Evolutionary conservation across 2,888 invertebrate genomes (phyloP), one percentile per base, ranked within the genome.

Genomic region (Drosophila robusta): DNA sequence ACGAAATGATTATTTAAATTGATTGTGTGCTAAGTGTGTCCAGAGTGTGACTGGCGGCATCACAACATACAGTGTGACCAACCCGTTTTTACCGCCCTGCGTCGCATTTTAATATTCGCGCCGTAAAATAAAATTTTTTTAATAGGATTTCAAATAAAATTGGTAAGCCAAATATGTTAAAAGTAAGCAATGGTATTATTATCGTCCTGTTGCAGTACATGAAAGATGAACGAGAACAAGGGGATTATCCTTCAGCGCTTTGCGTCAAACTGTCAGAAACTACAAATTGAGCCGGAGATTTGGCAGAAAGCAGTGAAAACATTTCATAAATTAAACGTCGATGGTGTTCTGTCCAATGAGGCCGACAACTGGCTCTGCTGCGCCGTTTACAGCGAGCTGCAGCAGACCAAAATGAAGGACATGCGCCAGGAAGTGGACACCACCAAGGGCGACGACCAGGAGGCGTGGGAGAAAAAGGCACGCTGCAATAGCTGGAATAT

Each of bases 301-400:
- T 64, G 55, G 44, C 41, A 61, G 9, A 61, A 45, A 24, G 85
- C 82, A 1, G n/a, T 76, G 5, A 60, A 65, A 38, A 73, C 55
- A 5, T 82, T 58, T 51, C 22, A 60, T 1, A 58, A 60, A 7
- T 38, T 78, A 2, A 82, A 85, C 24, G 41, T 44, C 0, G 60
- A 65, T 22, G 85, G 85, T 5, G 68, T 52, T 0, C 45, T 85
- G 0, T 24, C 66, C 6, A 45, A 29, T 11, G 70, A 74, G 4
- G 75, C 58, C 1, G 70, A 68, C 2, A 68, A 67, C 12, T 83
- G 88, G 88, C 65, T 83, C 0, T 87, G 86, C 55, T 83, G 83
- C 26, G 66, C 83, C 8, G 18, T 85, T 4, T 83, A 83, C 49
- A 69, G 70, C 18, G 83, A 81, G 11, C 65, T 83, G 2, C 88